phyloP scores from a whole-genome alignment of 1,140 invertebrate species.

The Atta colombica region DNA sequence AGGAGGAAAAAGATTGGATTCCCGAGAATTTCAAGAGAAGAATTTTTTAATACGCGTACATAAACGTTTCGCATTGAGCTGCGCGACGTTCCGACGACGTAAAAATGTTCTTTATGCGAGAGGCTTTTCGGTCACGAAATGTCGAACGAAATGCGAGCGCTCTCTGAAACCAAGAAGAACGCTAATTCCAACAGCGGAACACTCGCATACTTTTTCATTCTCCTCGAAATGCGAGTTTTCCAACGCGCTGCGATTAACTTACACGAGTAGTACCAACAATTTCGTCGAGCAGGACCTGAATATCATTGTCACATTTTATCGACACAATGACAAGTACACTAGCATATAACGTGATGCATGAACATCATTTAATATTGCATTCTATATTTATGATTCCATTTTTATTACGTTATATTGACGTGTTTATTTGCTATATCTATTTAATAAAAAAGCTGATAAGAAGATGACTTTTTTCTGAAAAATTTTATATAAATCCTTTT shows the following conservation, averaged over 20 bases:
- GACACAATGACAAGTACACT: not conserved
- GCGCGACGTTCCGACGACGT: slow-evolving; percentile 61
- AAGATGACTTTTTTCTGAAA: not conserved
- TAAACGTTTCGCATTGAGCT: slow-evolving; percentile 56
- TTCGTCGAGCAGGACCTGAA: not conserved
- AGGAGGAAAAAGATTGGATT: slow-evolving; percentile 73
- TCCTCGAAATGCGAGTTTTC: not conserved
- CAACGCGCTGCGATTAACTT: slow-evolving; percentile 8
- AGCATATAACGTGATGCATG: not conserved
- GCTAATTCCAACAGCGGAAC: slow-evolving; percentile 17
- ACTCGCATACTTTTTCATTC: slow-evolving; percentile 31
- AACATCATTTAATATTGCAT: slow-evolving; percentile 4
- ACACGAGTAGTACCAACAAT: not conserved
- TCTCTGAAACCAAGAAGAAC: slow-evolving; percentile 30
- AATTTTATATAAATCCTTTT: not conserved
- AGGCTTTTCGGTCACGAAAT: slow-evolving; percentile 31
- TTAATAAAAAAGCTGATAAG: not conserved
- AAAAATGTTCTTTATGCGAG: slow-evolving; percentile 57
- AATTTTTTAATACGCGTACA: slow-evolving; percentile 77
- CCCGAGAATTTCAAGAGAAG: slow-evolving; percentile 73
- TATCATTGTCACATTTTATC: slow-evolving; percentile 20
- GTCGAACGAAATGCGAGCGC: slow-evolving; percentile 54
- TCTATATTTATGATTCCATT: not conserved
- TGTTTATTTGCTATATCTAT: not conserved
- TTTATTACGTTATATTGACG: not conserved